A percentile compares a stretch with the other conserved stretches of the same genome.
These are phyloP conservation scores for Exephanes ischioxanthus DNA, from an alignment of 2,888 invertebrate genomes.

Conservation along the genomic window DNA sequence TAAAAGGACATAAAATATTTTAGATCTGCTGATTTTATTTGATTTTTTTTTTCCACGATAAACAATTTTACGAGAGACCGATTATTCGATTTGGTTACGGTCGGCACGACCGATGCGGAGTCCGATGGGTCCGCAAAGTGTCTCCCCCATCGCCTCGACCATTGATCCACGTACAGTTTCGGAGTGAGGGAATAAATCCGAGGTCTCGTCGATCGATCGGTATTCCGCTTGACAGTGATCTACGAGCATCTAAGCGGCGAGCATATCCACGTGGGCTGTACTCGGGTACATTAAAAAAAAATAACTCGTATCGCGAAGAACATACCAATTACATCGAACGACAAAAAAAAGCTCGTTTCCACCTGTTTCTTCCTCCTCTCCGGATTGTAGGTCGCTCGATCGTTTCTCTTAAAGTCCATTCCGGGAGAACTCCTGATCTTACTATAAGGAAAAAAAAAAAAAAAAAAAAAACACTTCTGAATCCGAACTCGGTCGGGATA, in stretches of 20 bases:
- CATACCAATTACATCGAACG: conserved; percentile 19
- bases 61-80: not conserved
- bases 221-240: conserved; percentile 63
- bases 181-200: conserved; percentile 64
- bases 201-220: conserved; percentile 56
- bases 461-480: not conserved
- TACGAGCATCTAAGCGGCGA: conserved; percentile 58
- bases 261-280: conserved; percentile 33
- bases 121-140: conserved; percentile 15
- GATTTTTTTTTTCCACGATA: not conserved
- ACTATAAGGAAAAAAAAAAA: not conserved
- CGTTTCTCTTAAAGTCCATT: not conserved
- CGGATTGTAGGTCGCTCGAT: conserved; percentile 15
- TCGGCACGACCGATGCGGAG: not conserved
- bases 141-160: conserved; percentile 49
- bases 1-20: not conserved
- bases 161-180: conserved; percentile 58
- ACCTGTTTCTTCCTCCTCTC: conserved; percentile 14
- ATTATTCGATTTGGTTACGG: not conserved
- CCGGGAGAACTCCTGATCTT: not conserved
- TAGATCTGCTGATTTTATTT: not conserved
- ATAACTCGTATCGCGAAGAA: conserved; percentile 3
- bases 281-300: not conserved
- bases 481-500: conserved; percentile 1
- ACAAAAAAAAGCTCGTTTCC: not conserved